Evolutionary conservation across 2,113 vertebrate species (phyloP).

Genomic region (Acanthochromis polyacanthus): DNA sequence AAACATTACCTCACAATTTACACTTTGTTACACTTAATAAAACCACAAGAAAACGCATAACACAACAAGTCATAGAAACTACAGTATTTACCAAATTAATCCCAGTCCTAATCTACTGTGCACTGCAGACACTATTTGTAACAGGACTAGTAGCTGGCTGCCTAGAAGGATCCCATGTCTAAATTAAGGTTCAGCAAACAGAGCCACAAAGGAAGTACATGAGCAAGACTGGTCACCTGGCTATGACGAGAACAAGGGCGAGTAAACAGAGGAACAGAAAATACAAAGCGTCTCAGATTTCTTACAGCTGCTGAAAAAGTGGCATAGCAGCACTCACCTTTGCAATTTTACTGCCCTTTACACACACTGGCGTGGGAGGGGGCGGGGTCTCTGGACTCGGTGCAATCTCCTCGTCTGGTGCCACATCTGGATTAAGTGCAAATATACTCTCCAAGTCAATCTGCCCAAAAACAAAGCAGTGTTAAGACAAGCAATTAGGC

Average conservation of each 20-base stretch:
- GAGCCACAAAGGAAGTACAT: background rate
- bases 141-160: slow-evolving; percentile 39
- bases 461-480: slow-evolving; percentile 77
- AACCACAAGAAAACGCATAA: too few species aligned
- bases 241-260: too few species aligned
- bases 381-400: slow-evolving; percentile 91
- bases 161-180: slow-evolving; percentile 33
- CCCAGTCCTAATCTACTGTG: slow-evolving; percentile 22
- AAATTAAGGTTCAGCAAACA: slow-evolving; percentile 43
- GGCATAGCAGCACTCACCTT: slow-evolving; percentile 86
- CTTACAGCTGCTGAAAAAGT: background rate
- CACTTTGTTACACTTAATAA: too few species aligned
- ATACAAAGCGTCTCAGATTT: too few species aligned
- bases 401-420: slow-evolving; percentile 93
- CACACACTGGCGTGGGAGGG: slow-evolving; percentile 86
- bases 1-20: too few species aligned
- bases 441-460: slow-evolving; percentile 99
- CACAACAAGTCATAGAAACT: too few species aligned
- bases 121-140: slow-evolving; percentile 32
- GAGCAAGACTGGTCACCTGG: background rate
- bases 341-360: slow-evolving; percentile 96
- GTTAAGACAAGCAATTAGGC: background rate
- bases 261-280: too few species aligned
- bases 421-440: slow-evolving; percentile 96
- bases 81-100: background rate